Conservation (phyloP, 2,113 vertebrate species). For the Myotis lucifugus region DNA sequence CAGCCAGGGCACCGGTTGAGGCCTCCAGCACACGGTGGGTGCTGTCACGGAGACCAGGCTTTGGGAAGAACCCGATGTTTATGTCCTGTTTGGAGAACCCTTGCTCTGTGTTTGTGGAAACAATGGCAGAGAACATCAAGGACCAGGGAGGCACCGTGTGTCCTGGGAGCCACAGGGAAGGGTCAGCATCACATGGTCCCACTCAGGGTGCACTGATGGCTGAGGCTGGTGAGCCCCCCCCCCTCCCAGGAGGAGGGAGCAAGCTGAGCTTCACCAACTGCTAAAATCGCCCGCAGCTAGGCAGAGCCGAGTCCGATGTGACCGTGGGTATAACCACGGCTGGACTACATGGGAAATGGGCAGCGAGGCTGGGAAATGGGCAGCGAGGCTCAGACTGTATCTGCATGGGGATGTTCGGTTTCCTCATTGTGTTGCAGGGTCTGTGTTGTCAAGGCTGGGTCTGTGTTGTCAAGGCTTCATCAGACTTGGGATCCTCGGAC, state of each 20-base stretch:
- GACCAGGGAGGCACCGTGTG: neutral
- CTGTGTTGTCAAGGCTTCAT: neutral
- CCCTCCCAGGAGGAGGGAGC: neutral
- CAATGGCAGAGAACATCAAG: neutral
- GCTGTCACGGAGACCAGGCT: neutral
- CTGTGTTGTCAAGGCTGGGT: neutral
- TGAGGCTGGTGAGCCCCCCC: neutral
- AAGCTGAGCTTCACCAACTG: neutral
- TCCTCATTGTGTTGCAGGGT: neutral
- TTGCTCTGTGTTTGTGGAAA: neutral
- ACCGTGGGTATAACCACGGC: fast-evolving
- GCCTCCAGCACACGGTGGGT: neutral
- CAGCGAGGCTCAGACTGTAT: neutral
- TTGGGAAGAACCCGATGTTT: neutral
- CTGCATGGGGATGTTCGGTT: neutral
- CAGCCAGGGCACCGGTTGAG: neutral
- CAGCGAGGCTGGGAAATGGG: neutral
- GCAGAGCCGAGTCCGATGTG: neutral
- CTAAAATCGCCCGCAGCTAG: neutral
- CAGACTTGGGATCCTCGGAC: neutral
- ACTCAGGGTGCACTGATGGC: neutral
- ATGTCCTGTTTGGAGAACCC: neutral
- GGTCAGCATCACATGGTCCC: neutral
- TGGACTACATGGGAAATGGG: neutral
- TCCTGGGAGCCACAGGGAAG: neutral